Base-by-base conservation (phyloP, 2,888 invertebrate genomes). In the Diabrotica balteata region DNA sequence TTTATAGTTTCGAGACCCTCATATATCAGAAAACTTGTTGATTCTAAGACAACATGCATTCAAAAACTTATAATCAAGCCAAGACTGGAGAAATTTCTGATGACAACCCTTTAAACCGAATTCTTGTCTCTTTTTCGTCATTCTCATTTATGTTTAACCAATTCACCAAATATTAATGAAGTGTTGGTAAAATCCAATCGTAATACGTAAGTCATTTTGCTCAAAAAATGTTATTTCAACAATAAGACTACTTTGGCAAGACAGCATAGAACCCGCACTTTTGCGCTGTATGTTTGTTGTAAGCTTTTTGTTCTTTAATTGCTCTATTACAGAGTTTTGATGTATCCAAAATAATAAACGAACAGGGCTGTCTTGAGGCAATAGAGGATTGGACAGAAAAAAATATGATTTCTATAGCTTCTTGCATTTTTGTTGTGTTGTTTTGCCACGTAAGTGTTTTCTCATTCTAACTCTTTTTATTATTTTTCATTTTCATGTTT, bases 341-440 rank as follows among this genome's bases (percentile, higher is more conserved):
- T 85, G 89, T 90, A 82, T 88, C 91, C 81, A 93, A 93, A 88
- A 93, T 92, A 82, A 92, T 93, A 85, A 92, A 94, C 87, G 96
- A 96, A 84, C 94, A 93, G 82, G 98, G 98, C 82, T 98, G 98
- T 86, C 88, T 98, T 80, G 93, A 94, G 81, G 93, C 96, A 66
- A 94, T 94, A 53, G 96, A 97, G 84, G 94, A 94, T 82, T 98
- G 97, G 98, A 90, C 97, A 80, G 96, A 97, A 85, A 89, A 90
- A 82, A 97, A 98, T 87, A 90, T 98, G 80, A 92, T 98, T 84
- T 89, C 93, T 80, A 95, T 98, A 82, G 95, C 96, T 72, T 93
- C 94, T 63, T 91, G 92, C 75, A 92, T 93, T 81, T 93, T 97
- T 84, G 90, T 93, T 84, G 89, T 94, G 81, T 94, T 96, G 84